phyloP scores from a whole-genome alignment of 1,140 invertebrate genomes.

The Trichomalopsis sarcophagae region DNA sequence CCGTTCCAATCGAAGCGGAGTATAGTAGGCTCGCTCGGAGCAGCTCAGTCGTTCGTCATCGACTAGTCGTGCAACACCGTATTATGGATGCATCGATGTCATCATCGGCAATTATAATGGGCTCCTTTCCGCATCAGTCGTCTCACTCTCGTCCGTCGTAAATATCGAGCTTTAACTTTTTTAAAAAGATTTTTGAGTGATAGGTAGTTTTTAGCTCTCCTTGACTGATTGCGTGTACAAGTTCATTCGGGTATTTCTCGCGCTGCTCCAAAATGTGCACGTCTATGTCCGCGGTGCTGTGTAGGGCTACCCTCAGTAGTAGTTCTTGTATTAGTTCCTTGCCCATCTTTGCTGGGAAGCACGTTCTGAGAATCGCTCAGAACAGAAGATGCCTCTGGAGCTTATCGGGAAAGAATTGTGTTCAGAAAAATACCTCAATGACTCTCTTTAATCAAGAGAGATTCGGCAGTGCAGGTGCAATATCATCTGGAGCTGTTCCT shows the following conservation, averaged over 20 bases:
- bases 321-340: slow-evolving; percentile 12
- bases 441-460: slow-evolving; percentile 24
- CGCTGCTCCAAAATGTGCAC: slow-evolving; percentile 29
- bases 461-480: slow-evolving; percentile 48
- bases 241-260: neutral
- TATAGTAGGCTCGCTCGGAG: neutral
- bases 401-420: neutral
- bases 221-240: neutral
- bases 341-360: slow-evolving; percentile 20
- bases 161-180: slow-evolving; percentile 28
- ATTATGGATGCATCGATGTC: slow-evolving; percentile 6
- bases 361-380: slow-evolving; percentile 34
- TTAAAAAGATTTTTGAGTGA: neutral
- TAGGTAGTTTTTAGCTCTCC: neutral
- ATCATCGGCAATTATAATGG: neutral
- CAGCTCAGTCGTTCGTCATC: slow-evolving; percentile 34
- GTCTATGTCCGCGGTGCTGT: slow-evolving; percentile 28
- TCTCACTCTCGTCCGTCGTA: neutral
- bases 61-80: slow-evolving; percentile 9
- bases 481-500: slow-evolving; percentile 46
- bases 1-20: neutral
- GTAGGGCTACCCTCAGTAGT: slow-evolving; percentile 20
- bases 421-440: neutral
- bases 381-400: slow-evolving; percentile 29
- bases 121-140: neutral